Base-by-base conservation (phyloP, 2,797 vertebrate genomes). In the Masticophis lateralis region DNA sequence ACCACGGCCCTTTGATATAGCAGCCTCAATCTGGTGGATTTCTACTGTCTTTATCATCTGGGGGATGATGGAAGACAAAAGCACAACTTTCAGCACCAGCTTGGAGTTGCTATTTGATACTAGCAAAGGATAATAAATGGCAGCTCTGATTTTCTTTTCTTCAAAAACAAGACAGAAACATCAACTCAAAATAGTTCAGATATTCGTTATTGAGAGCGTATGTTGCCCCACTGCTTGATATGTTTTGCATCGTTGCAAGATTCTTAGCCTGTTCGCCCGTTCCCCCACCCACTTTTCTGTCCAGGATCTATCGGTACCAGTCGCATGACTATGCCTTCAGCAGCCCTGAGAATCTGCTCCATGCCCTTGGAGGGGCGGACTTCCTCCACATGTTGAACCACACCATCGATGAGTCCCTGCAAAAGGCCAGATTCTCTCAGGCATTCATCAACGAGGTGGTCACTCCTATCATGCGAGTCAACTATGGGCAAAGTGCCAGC, bases 221-320 rank as follows among this genome's bases (percentile, higher is more conserved):
- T 9, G 20, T 55, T 56, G 3, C 20, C 16, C 37, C 69, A 28
- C 86, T 28, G 55, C 25, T 4, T 91, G 13, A 89, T 20, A 2
- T 74, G 10, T 37, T 89, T 18, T 60, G 69, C 20, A 61, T 16
- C 12, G 5, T 1, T 87, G 79, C 59, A n/a, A 16, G 12, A 27
- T 43, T 14, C 20, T 1, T 5, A 32, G 7, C 3, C 20, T 57
- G 25, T 94, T 60, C 91, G 89, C 88, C 91, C 53, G 1, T 87
- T 60, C 79, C 12, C 94, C 20, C 92, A 55, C 88, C 91, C 37
- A 1, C 87, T 60, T 96, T 94, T 0, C 5, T 28, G 11, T 55
- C 61, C 93, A 99, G 99, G 98, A 98, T 99, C 96, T 99, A 99
- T 95, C 98, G 99, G 96, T 99, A 98, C 96, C 99, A 99, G 97